Evolutionary conservation across 2,797 vertebrate species (phyloP).

Genomic region (Zalophus californianus): DNA sequence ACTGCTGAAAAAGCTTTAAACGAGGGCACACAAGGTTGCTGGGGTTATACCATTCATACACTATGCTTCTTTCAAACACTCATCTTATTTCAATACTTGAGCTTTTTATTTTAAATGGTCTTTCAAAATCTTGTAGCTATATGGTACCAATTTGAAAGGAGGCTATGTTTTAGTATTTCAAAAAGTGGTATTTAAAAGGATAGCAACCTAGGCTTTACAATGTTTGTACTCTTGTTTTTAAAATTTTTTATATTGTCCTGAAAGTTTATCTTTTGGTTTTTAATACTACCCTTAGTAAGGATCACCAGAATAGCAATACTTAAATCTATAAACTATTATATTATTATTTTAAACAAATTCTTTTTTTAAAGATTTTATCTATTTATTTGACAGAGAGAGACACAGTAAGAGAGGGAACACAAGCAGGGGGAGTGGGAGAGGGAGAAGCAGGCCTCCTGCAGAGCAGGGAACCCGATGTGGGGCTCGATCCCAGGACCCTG

Average conservation of each 20-base stretch:
- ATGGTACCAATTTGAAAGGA: slow-evolving; percentile 18
- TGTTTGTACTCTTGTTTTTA: background rate
- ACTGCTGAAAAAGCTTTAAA: background rate
- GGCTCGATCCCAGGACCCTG: too few species aligned
- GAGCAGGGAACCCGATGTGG: too few species aligned
- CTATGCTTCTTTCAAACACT: background rate
- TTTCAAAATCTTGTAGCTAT: background rate
- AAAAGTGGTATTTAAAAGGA: slow-evolving; percentile 9
- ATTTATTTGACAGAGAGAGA: too few species aligned
- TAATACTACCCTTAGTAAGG: slow-evolving; percentile 25
- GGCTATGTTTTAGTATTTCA: background rate
- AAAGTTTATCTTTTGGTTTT: slow-evolving; percentile 38
- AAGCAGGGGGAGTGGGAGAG: too few species aligned
- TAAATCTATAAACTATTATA: background rate
- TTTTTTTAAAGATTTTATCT: background rate
- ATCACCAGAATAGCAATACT: background rate
- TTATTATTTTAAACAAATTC: slow-evolving; percentile 19
- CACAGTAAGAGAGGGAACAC: too few species aligned
- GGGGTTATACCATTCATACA: background rate
- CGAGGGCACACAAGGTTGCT: background rate
- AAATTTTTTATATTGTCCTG: background rate
- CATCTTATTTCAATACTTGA: background rate
- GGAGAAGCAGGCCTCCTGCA: too few species aligned
- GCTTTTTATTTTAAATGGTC: slow-evolving; percentile 23
- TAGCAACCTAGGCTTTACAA: background rate